Evolutionary conservation across 2,888 invertebrate species (phyloP).

Genomic region (Idaea straminata): DNA sequence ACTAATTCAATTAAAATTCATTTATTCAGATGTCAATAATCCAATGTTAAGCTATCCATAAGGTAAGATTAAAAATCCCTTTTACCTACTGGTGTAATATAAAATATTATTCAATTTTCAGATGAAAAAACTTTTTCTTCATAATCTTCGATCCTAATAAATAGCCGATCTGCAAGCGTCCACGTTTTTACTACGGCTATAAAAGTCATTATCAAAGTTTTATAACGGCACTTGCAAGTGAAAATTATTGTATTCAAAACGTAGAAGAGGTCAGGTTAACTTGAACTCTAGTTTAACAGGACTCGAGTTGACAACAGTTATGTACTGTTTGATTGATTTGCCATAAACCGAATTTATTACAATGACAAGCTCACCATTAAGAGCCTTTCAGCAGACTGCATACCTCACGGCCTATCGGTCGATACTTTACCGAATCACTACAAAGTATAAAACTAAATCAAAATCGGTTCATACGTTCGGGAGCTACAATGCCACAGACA

Average conservation of each 20-base stretch:
- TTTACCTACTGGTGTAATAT: too few relatives aligned
- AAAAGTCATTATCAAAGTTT: conserved; percentile 55
- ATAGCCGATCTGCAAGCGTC: background rate
- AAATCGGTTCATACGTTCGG: too few relatives aligned
- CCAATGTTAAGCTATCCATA: too few relatives aligned
- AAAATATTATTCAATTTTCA: background rate
- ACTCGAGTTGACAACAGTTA: conserved; percentile 24
- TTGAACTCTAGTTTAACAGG: conserved; percentile 31
- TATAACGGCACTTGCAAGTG: conserved; percentile 51
- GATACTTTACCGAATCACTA: too few relatives aligned
- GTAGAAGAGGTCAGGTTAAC: conserved; percentile 19
- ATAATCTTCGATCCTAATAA: background rate
- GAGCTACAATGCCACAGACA: too few relatives aligned
- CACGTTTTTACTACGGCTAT: conserved; percentile 57
- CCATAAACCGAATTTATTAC: conserved; percentile 62
- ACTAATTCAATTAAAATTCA: too few relatives aligned
- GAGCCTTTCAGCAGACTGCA: too few relatives aligned
- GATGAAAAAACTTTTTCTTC: background rate
- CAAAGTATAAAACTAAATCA: too few relatives aligned
- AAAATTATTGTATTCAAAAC: conserved; percentile 28
- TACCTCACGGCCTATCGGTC: too few relatives aligned
- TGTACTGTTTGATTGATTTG: conserved; percentile 57
- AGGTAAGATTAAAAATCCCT: too few relatives aligned
- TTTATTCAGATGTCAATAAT: too few relatives aligned
- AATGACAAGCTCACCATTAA: too few relatives aligned